Evolutionary conservation across 2,113 vertebrate genomes (phyloP).

Genomic region (Podilymbus podiceps): DNA sequence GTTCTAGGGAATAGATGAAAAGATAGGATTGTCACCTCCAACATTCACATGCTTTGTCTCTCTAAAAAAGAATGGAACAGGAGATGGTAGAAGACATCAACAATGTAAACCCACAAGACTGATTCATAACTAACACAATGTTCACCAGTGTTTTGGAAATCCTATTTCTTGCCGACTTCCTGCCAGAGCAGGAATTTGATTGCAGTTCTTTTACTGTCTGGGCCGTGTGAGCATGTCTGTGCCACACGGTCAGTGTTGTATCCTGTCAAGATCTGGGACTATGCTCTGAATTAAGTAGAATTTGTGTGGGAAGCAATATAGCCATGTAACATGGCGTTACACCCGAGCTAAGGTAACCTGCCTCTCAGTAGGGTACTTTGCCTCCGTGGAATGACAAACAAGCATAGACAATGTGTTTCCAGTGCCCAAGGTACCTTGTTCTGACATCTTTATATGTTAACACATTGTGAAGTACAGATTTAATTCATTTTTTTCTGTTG

Average conservation of each 20-base stretch:
- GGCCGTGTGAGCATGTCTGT: neutral
- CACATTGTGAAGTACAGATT: neutral
- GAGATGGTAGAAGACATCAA: neutral
- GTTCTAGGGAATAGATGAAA: neutral
- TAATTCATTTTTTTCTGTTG: neutral
- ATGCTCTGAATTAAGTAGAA: neutral
- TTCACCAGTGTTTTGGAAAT: neutral
- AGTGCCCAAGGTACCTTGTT: neutral
- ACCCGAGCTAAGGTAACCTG: neutral
- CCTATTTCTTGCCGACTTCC: neutral
- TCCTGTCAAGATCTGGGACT: neutral
- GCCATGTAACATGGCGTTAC: rapidly evolving
- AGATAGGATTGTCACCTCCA: neutral
- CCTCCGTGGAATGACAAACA: rapidly evolving
- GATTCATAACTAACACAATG: neutral
- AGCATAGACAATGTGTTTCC: neutral
- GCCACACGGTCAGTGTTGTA: neutral
- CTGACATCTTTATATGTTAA: neutral
- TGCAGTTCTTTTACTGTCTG: neutral
- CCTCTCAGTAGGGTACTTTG: neutral
- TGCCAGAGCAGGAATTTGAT: neutral
- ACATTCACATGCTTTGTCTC: neutral
- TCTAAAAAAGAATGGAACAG: neutral
- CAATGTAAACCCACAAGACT: neutral
- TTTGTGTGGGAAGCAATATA: neutral